These are phyloP conservation scores for Mustela nigripes DNA, from an alignment of 2,113 vertebrate genomes.

Conservation along the genomic window DNA sequence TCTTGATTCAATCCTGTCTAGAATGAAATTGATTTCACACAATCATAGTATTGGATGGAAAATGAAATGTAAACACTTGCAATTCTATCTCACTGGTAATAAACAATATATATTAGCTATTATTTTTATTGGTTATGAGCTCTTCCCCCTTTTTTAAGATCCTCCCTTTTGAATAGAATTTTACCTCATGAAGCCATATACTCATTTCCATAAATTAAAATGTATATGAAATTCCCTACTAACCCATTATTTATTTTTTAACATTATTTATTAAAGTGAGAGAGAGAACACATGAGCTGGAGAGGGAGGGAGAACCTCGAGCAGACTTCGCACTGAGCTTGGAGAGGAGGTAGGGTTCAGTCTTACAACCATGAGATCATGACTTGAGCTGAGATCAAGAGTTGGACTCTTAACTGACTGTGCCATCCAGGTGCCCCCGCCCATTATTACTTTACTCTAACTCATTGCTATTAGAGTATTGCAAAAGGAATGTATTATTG, in stretches of 20 bases:
- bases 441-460: not conserved
- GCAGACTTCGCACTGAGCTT: too few relatives aligned
- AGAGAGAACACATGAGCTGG: too few relatives aligned
- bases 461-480: not conserved
- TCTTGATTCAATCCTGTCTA: not conserved
- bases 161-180: not conserved
- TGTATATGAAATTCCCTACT: not conserved
- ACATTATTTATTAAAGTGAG: too few relatives aligned
- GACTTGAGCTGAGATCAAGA: too few relatives aligned
- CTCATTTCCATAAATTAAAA: not conserved
- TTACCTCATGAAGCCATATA: slow-evolving; percentile 1
- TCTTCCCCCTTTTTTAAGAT: not conserved
- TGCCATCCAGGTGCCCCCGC: too few relatives aligned
- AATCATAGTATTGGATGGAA: not conserved
- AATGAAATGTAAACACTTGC: not conserved
- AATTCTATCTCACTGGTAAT: not conserved
- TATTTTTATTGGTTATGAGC: not conserved
- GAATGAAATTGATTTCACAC: not conserved
- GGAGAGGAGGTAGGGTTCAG: too few relatives aligned
- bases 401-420: too few relatives aligned
- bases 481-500: not conserved
- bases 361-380: too few relatives aligned
- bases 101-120: not conserved
- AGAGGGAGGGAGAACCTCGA: too few relatives aligned
- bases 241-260: not conserved